A percentile compares a stretch with the other conserved stretches of the same genome.
Evolutionary conservation across 2,797 vertebrate genomes (phyloP).

Genomic region (Valencia hispanica): DNA sequence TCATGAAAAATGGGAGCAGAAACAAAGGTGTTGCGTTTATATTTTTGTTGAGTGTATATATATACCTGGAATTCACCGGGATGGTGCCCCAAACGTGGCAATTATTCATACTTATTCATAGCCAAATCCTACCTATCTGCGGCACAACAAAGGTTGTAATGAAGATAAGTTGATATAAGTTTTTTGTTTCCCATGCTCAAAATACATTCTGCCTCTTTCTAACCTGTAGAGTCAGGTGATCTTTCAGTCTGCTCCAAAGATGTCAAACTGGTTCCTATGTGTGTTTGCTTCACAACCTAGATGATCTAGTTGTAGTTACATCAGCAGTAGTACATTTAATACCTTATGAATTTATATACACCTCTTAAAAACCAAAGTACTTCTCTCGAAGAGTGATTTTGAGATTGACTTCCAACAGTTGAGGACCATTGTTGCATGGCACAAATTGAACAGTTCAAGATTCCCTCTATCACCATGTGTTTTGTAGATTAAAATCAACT

Average conservation of each 20-base stretch:
- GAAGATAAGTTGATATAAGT: no score
- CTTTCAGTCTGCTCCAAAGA: background rate
- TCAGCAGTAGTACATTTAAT: background rate
- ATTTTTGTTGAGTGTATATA: no score
- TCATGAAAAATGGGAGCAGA: no score
- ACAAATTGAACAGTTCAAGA: background rate
- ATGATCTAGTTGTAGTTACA: background rate
- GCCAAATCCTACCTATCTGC: no score
- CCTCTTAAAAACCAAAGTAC: background rate
- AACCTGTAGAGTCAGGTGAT: background rate
- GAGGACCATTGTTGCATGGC: background rate
- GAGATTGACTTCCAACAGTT: background rate
- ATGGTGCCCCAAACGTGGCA: no score
- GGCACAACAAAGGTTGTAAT: no score
- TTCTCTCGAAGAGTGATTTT: background rate
- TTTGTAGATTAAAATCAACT: background rate
- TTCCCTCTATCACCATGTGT: background rate
- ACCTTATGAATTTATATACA: background rate
- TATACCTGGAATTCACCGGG: no score
- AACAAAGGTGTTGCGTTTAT: no score
- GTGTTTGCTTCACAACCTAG: background rate
- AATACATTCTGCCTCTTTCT: background rate
- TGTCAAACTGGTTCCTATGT: background rate
- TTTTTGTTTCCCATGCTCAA: background rate
- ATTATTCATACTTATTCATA: no score